Evolutionary conservation across 2,113 vertebrate species (phyloP).

Genomic region (Menidia beryllina): DNA sequence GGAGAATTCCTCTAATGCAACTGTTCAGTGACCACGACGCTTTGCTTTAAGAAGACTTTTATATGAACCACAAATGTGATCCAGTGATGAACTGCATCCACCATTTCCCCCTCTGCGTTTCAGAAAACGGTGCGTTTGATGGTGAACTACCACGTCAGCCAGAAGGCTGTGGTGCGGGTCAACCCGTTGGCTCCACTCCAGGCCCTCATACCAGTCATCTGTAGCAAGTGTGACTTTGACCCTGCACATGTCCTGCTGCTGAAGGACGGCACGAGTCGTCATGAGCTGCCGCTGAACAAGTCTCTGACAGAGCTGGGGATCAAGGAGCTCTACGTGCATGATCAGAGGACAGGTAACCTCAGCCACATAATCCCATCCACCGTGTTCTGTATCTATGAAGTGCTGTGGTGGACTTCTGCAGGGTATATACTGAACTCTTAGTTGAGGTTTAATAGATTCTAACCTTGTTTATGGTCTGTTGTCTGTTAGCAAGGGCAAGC

Average conservation of each 20-base stretch:
- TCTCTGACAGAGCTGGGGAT: conserved; percentile 89
- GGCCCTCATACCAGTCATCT: conserved; percentile 89
- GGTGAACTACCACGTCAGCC: conserved; percentile 92
- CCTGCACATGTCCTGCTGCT: conserved; percentile 88
- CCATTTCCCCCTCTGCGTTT: neutral
- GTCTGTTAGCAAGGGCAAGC: neutral
- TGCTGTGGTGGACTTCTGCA: neutral
- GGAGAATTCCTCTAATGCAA: neutral
- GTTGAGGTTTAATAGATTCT: neutral
- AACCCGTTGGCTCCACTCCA: conserved; percentile 88
- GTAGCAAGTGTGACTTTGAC: conserved; percentile 94
- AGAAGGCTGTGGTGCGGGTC: conserved; percentile 94
- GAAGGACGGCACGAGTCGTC: conserved; percentile 84
- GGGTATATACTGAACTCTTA: neutral
- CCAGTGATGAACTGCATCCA: neutral
- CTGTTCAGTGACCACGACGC: neutral
- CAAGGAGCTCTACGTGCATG: conserved; percentile 92
- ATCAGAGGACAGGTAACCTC: conserved; percentile 88
- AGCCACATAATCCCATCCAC: neutral
- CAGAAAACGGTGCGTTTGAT: conserved; percentile 95
- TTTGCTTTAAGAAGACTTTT: neutral
- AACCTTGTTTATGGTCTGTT: neutral
- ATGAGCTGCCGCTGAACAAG: conserved; percentile 89
- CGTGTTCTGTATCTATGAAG: neutral
- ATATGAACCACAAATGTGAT: neutral